Conservation (phyloP, 2,888 invertebrate genomes). For the Lacanobia wlatinum region DNA sequence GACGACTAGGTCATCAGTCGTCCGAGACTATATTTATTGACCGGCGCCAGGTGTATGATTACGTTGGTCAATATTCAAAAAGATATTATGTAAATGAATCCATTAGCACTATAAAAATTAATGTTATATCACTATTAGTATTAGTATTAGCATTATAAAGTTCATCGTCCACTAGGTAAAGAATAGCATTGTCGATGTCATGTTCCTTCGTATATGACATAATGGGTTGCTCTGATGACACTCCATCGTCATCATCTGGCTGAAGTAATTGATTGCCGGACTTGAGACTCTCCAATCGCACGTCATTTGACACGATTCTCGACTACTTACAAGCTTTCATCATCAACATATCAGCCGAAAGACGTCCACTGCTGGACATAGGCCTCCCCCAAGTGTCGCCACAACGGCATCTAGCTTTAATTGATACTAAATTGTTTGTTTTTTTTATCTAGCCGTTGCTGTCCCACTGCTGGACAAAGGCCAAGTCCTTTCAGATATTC, state of each 20-base stretch:
- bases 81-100: conserved; percentile 40
- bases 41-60: conserved; percentile 35
- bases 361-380: too few relatives aligned
- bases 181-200: neutral
- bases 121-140: conserved; percentile 28
- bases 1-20: too few relatives aligned
- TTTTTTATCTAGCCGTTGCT: neutral
- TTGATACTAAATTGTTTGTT: neutral
- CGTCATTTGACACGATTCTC: neutral
- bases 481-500: too few relatives aligned
- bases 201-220: neutral
- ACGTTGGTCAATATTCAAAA: conserved; percentile 29
- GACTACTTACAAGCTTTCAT: neutral
- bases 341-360: too few relatives aligned
- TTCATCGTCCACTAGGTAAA: conserved; percentile 19
- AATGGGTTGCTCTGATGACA: neutral
- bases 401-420: too few relatives aligned
- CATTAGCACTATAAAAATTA: conserved; percentile 45
- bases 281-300: neutral
- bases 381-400: too few relatives aligned
- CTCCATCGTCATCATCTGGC: neutral
- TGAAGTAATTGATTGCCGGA: neutral
- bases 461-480: too few relatives aligned
- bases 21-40: conserved; percentile 14
- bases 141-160: conserved; percentile 50